phyloP scores from a whole-genome alignment of 2,888 invertebrate genomes.

The Tromatobia lineatoria region DNA sequence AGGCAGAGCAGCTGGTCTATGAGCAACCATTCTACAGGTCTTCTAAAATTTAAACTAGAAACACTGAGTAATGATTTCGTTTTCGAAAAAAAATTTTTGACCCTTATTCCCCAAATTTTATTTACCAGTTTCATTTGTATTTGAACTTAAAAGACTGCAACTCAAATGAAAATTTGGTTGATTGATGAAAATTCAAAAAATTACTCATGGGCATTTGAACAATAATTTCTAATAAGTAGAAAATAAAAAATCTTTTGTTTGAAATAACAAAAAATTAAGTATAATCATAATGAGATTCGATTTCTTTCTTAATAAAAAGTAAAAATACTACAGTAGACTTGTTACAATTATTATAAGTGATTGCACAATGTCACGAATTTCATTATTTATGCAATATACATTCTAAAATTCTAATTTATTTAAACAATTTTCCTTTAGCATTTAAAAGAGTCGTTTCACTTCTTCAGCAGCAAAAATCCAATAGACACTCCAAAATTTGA shows the following conservation, averaged over 20 bases:
- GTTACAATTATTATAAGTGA: not conserved
- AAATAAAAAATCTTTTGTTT: not conserved
- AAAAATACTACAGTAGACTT: not conserved
- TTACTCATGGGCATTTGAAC: not conserved
- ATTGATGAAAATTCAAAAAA: not conserved
- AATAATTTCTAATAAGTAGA: not conserved
- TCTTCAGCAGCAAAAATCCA: too few relatives aligned
- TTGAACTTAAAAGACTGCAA: not conserved
- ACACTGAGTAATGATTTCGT: too few relatives aligned
- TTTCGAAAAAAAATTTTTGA: too few relatives aligned
- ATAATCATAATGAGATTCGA: not conserved
- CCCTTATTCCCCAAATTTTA: too few relatives aligned
- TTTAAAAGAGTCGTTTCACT: too few relatives aligned
- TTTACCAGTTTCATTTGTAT: not conserved
- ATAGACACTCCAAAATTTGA: too few relatives aligned
- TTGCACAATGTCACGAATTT: slow-evolving; percentile 1
- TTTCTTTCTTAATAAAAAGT: not conserved
- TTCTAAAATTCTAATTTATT: too few relatives aligned
- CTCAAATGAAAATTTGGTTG: not conserved
- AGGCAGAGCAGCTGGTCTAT: too few relatives aligned
- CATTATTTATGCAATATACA: not conserved
- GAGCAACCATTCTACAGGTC: too few relatives aligned
- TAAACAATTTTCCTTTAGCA: too few relatives aligned
- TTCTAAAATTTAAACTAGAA: too few relatives aligned
- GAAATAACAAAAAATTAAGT: not conserved